A percentile compares a stretch with the other conserved stretches of the same genome.
Evolutionary conservation across 1,140 invertebrate genomes (phyloP).

Genomic region (Kradibia gibbosae): DNA sequence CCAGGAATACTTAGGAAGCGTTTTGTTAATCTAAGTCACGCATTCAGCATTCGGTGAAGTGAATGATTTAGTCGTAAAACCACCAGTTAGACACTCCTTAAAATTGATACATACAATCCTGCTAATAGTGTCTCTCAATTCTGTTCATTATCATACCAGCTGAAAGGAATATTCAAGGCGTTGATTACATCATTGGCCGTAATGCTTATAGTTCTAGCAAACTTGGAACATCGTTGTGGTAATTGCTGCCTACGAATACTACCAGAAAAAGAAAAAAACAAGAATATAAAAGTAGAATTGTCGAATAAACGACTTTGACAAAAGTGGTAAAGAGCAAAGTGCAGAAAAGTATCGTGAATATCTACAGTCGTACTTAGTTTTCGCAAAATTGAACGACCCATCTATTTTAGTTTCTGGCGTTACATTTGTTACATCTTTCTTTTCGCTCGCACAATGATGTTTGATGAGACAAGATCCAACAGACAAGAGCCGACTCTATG

Average conservation of each 20-base stretch:
- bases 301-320: background rate
- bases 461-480: background rate
- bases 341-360: background rate
- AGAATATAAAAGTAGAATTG: background rate
- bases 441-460: conserved; percentile 12
- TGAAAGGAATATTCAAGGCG: background rate
- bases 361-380: background rate
- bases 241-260: background rate
- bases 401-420: background rate
- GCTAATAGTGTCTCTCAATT: background rate
- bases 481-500: background rate
- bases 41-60: background rate
- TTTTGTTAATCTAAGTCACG: background rate
- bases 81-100: background rate
- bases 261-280: background rate
- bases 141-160: background rate
- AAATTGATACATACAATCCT: background rate
- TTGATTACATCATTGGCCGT: background rate
- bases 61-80: conserved; percentile 15
- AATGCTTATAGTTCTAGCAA: background rate
- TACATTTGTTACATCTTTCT: conserved; percentile 36
- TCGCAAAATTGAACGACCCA: background rate
- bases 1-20: background rate
- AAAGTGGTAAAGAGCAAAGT: background rate
- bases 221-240: background rate